These are phyloP conservation scores for Rhineura floridana DNA, from an alignment of 2,113 vertebrate species.

Conservation along the genomic window DNA sequence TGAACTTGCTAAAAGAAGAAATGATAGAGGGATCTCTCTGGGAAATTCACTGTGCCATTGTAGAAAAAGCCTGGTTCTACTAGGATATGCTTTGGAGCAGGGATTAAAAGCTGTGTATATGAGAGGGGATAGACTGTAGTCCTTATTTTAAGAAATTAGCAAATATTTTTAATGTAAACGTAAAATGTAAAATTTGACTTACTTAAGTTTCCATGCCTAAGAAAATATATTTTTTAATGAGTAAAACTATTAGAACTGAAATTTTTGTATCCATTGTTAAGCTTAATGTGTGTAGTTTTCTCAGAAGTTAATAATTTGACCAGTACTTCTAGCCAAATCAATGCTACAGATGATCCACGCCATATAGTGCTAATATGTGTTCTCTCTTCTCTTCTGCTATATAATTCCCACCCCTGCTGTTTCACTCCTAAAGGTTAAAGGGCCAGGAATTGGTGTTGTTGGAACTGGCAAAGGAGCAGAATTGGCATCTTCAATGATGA, in stretches of 20 bases:
- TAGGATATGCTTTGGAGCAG: background rate
- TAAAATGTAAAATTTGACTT: no score
- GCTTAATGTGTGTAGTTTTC: background rate
- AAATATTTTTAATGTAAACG: background rate
- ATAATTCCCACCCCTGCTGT: background rate
- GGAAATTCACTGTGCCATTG: background rate
- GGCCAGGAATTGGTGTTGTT: conserved; percentile 73
- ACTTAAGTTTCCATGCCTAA: background rate
- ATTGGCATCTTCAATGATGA: conserved; percentile 76
- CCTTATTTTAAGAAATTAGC: background rate
- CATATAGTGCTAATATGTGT: conserved; percentile 38
- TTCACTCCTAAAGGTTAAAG: conserved; percentile 66
- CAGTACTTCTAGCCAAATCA: background rate
- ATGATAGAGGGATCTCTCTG: background rate
- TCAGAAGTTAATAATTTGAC: conserved; percentile 30
- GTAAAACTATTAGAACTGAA: background rate
- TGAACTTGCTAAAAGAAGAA: background rate
- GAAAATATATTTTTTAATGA: background rate
- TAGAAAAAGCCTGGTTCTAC: background rate
- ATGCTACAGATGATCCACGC: conserved; percentile 27
- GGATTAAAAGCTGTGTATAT: background rate
- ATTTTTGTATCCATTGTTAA: background rate
- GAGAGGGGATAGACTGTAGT: background rate
- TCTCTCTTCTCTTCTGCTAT: conserved; percentile 20
- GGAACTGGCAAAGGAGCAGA: conserved; percentile 77